phyloP scores from a whole-genome alignment of 2,888 invertebrate species.

The Crossocerus cetratus region DNA sequence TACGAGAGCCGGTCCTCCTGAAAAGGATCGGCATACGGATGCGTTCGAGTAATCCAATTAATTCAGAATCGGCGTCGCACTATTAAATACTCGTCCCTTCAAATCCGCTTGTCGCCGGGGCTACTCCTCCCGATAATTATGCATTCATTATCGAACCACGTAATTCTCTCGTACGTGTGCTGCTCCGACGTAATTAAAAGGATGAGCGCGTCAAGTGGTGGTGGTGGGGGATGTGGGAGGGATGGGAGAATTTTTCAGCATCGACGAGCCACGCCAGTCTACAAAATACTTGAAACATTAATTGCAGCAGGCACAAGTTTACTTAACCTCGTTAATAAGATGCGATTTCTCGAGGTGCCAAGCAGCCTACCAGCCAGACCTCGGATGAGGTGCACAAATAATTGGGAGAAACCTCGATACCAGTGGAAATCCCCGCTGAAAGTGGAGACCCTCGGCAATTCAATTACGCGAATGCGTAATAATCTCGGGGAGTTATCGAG shows the following conservation, averaged over 20 bases:
- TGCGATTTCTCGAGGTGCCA: too few species aligned
- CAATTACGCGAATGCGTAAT: too few species aligned
- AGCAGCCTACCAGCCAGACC: too few species aligned
- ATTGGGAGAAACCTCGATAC: too few species aligned
- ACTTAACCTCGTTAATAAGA: not conserved
- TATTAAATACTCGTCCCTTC: not conserved
- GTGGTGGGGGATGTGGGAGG: not conserved
- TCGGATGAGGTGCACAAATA: too few species aligned
- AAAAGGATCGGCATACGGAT: too few species aligned
- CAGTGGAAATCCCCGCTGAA: too few species aligned
- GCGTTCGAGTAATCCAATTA: not conserved
- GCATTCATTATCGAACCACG: not conserved
- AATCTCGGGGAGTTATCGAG: too few species aligned
- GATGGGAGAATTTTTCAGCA: not conserved
- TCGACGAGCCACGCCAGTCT: too few species aligned
- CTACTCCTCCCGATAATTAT: not conserved
- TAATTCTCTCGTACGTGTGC: not conserved
- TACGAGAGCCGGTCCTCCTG: not conserved
- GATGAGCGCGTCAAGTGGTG: not conserved
- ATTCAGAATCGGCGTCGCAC: not conserved
- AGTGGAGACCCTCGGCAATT: too few species aligned
- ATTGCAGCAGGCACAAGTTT: not conserved
- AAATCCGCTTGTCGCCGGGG: not conserved
- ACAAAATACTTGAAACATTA: not conserved
- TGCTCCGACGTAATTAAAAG: not conserved